Evolutionary conservation across 2,797 vertebrate genomes (phyloP), one percentile per base, ranked within the genome.

Genomic region (Chiloscyllium punctatum): DNA sequence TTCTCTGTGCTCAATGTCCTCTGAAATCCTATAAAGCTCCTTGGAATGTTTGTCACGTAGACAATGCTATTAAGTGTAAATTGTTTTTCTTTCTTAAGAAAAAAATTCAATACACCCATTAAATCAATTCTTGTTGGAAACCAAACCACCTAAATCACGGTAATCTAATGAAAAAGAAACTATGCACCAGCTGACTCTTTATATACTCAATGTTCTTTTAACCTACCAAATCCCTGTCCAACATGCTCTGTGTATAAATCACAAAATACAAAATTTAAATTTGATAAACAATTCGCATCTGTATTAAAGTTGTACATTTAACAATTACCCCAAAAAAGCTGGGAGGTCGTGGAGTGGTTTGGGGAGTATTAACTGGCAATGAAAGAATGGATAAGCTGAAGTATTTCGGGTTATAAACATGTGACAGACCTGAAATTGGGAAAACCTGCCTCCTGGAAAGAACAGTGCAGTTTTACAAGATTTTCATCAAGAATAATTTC

Each of bases 401-500:
- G 25, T 72, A 13, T 94, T 72, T 23, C 71, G 33, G 71, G 72
- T 27, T 72, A 95, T 53, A 53, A 95, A 48, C 37, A 33, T 33
- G 53, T 53, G 71, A 77, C 33, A 27, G 27, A 42, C 15, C 71
- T 95, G 37, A 95, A 94, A 95, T 77, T 74, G 27, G 48, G 27
- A 21, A 42, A 27, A 57, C 27, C 42, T 21, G 71, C 15, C 94
- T 95, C 42, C 72, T 9, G 9, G n/a, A 94, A 69, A 74, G 71
- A 95, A 27, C 62, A 53, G 4, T 3, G 8, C 48, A 27, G 27
- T 95, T 77, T 95, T 95, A 53, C 48, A 95, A 77, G 94, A 95
- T 77, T 95, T 95, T 95, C 71, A 95, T 77, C 94, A 95, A 51
- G 71, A 72, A 97, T 98, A 97, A 97, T 97, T 98, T 97, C 97